phyloP scores from a whole-genome alignment of 2,797 vertebrate species.

The Schizopygopsis pylzovi region DNA sequence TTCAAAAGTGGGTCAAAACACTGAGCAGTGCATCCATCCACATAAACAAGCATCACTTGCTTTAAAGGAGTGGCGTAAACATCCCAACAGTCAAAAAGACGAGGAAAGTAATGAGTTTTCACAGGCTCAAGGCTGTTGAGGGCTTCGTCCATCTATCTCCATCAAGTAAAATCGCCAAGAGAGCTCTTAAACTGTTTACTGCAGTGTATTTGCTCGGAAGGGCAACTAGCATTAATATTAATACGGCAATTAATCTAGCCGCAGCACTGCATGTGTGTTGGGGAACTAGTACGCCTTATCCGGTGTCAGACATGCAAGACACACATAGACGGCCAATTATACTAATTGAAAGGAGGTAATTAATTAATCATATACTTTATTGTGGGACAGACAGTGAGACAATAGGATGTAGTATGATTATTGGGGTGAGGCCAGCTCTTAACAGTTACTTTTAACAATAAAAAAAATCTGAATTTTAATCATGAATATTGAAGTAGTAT shows the following conservation, averaged over 20 bases:
- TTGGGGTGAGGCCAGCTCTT: background rate
- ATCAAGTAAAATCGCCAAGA: slow-evolving; percentile 31
- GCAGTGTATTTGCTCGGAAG: slow-evolving; percentile 50
- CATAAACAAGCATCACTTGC: slow-evolving; percentile 26
- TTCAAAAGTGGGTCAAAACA: slow-evolving; percentile 62
- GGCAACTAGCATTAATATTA: slow-evolving; percentile 77
- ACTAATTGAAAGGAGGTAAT: slow-evolving; percentile 74
- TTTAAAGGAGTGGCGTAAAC: background rate
- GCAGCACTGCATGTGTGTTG: slow-evolving; percentile 58
- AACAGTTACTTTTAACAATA: background rate
- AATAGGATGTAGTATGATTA: slow-evolving; percentile 19
- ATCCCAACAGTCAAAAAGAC: slow-evolving; percentile 18
- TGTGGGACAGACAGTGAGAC: slow-evolving; percentile 56
- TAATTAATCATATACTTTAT: slow-evolving; percentile 72
- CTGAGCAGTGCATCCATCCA: slow-evolving; percentile 2
- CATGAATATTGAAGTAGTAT: background rate
- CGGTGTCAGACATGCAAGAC: slow-evolving; percentile 11
- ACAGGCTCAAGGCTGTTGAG: background rate
- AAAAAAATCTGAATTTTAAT: background rate
- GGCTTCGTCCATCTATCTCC: slow-evolving; percentile 9
- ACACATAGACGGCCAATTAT: slow-evolving; percentile 63
- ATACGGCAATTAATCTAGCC: slow-evolving; percentile 72
- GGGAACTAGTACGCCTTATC: slow-evolving; percentile 30
- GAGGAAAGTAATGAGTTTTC: background rate
- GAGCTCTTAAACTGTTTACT: slow-evolving; percentile 32